Base-by-base conservation (phyloP, 37 sponge, comb jelly and placozoan species). In the Tethya wilhelma region DNA sequence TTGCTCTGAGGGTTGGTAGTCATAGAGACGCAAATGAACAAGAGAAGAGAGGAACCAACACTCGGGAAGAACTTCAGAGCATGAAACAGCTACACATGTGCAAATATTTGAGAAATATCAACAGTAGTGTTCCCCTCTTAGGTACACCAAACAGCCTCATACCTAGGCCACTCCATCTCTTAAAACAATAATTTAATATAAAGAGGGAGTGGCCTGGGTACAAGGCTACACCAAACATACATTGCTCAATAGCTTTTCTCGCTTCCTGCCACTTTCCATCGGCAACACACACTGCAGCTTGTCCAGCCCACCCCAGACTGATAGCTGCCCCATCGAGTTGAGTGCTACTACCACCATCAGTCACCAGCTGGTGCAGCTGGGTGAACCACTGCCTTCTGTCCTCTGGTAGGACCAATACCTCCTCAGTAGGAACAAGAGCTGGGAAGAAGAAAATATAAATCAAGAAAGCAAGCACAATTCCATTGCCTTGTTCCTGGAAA, bases 231-330 rank as follows among this genome's bases (percentile, higher is more conserved):
- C 14, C 5, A 73, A 31, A 41, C 6, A 38, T 67, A 80, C 81
- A 25, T 25, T 38, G 69, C 41, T 70, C 60, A 23, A 80, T 43
- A 4, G 58, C 40, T 23, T 56, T 44, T 1, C 34, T 56, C 29
- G 60, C 45, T 3, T 80, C 81, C 25, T n/a, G 69, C 81, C 71
- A 69, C 44, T 71, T 69, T 71, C 62, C 71, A 38, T 71, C 71
- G 20, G 62, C 62, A 42, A 59, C 30, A 12, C 43, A 0, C 34
- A 70, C 81, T 0, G 37, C 20, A 38, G 81, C 81, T 20, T 56
- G 41, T 39, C 71, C 81, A 1, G 49, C 68, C 39, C 53, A 67
- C 38, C 38, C 79, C 56, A 79, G 57, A 14, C 53, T 42, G 11
- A n/a, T n/a, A n/a, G n/a, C n/a, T n/a, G n/a, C n/a, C n/a, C n/a